Evolutionary conservation across 2,888 invertebrate species (phyloP), one percentile per base, ranked within the genome.

Genomic region (Agrilus mali): DNA sequence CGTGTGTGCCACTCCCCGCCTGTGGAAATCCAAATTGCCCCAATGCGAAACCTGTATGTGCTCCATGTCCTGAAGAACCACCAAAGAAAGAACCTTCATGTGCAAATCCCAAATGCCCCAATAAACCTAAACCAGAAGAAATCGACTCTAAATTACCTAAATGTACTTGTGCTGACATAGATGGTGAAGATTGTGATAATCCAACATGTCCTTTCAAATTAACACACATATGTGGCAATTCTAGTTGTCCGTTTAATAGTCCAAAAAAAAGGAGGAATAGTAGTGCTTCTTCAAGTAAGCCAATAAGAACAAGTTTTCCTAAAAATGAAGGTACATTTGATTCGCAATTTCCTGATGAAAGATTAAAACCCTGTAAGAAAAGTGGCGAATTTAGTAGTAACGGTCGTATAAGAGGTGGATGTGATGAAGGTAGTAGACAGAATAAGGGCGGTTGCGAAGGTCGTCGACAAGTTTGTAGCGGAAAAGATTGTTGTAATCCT

Each of bases 1-100:
- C 64, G 0, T 64, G 59, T 41, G 56, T 59, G n/a, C 42, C 57
- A 16, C 59, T 61, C 1, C 49, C 50, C 1, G 55, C 59, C 2
- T 57, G 57, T 39, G 47, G 50, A 2, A 52, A 49, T 40, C 50
- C 53, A 5, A 50, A 48, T 1, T 57, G 57, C 37, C 55, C 34
- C n/a, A 42, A 42, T 31, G 37, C 7, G 14, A 13, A 36, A 13
- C 31, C 36, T 42, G 16, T 32, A 6, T 42, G 13, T 36, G 12
- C 36, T 27, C 14, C 36, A 27, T 17, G 34, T 4, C 36, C 20
- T 15, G 31, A 36, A 27, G 12, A 7, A 13, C 4, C 35, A 15
- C 17, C 17, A 8, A 37, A 16, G 10, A 37, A 37, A 37, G 20
- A 20, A 7, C 2, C 3, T 2, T 15, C 16, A 8, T 47, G 47